Conservation (phyloP, 2,113 vertebrate species). For the Crotophaga sulcirostris region DNA sequence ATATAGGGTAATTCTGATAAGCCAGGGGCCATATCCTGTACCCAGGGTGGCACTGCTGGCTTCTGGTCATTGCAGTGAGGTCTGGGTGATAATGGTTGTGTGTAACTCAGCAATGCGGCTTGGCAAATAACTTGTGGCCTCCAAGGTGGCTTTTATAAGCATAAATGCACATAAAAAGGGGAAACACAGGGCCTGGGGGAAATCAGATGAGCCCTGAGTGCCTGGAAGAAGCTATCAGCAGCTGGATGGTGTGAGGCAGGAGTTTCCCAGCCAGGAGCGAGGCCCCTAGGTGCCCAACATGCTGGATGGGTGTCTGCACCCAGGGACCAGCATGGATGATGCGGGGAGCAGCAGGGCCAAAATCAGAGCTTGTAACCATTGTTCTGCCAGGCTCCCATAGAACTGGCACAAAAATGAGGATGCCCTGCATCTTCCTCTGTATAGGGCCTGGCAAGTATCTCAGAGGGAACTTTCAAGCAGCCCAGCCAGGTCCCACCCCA, state of each 20-base stretch:
- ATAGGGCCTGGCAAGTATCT: accelerated
- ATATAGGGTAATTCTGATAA: not conserved
- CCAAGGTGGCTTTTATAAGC: not conserved
- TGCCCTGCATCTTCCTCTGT: not conserved
- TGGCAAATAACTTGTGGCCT: not conserved
- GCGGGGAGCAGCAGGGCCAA: not conserved
- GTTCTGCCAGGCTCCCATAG: not conserved
- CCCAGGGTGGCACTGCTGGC: not conserved
- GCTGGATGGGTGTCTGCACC: not conserved
- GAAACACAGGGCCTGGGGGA: not conserved
- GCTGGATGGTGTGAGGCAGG: accelerated
- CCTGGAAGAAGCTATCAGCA: not conserved
- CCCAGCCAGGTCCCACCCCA: not conserved
- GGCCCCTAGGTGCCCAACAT: accelerated
- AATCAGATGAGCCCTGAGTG: accelerated
- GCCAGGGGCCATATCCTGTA: not conserved
- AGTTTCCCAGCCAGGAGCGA: not conserved
- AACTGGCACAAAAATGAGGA: not conserved
- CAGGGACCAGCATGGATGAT: not conserved
- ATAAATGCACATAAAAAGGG: not conserved
- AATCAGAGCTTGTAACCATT: not conserved
- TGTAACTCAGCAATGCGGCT: not conserved
- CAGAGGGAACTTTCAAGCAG: not conserved
- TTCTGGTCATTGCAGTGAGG: not conserved
- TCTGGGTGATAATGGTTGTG: not conserved